Conservation (phyloP, 1,140 invertebrate genomes). For the Drosophila quadrilineata region DNA sequence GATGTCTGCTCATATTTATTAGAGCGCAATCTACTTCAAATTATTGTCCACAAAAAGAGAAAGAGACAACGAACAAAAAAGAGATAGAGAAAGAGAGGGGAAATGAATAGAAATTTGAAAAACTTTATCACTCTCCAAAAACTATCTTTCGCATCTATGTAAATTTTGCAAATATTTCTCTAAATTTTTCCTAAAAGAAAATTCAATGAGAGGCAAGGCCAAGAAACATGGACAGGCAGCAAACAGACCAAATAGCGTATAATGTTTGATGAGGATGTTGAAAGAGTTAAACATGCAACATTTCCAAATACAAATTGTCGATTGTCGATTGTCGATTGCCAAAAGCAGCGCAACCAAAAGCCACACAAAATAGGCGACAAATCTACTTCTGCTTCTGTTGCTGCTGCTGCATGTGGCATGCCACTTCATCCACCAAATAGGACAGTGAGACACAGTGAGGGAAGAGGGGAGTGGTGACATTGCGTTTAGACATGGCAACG, state of each 20-base stretch:
- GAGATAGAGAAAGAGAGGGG: not conserved
- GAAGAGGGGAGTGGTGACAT: not conserved
- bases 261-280: conserved; percentile 39
- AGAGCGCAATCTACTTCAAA: conserved; percentile 67
- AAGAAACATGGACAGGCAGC: conserved; percentile 9
- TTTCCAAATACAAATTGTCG: conserved; percentile 70
- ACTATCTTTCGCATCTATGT: no score
- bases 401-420: conserved; percentile 36
- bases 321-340: no score
- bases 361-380: conserved; percentile 71
- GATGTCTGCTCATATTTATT: conserved; percentile 75
- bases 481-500: conserved; percentile 30
- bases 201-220: conserved; percentile 19
- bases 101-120: not conserved
- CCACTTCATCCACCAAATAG: conserved; percentile 39
- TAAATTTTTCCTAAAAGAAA: no score
- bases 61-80: not conserved
- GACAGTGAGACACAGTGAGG: not conserved
- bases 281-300: conserved; percentile 52
- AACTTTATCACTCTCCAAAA: no score
- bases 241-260: conserved; percentile 17
- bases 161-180: conserved; percentile 14
- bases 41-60: conserved; percentile 26
- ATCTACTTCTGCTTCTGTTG: conserved; percentile 55
- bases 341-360: conserved; percentile 23